These are phyloP conservation scores for Sorex araneus DNA, from an alignment of 2,113 vertebrate genomes.

Conservation along the genomic window DNA sequence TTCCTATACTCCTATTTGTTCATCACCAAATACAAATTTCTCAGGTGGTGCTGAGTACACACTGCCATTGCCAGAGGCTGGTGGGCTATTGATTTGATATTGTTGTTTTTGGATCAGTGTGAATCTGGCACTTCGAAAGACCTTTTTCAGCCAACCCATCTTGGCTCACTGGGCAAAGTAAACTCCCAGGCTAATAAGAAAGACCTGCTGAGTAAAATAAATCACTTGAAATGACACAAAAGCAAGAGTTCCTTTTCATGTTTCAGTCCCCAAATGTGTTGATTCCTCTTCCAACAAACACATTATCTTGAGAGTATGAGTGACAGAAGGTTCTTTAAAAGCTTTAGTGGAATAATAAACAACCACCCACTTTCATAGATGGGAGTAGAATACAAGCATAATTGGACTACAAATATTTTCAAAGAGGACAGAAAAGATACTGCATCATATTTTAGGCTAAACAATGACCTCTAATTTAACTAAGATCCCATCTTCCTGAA, in stretches of 20 bases:
- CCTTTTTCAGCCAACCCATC: conserved; percentile 28
- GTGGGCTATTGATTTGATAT: conserved; percentile 64
- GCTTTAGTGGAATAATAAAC: background rate
- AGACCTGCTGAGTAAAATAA: conserved; percentile 66
- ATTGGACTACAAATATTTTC: background rate
- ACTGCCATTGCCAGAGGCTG: background rate
- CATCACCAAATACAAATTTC: conserved; percentile 43
- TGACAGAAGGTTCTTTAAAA: conserved; percentile 52
- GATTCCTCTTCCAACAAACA: conserved; percentile 61
- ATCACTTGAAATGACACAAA: conserved; percentile 70
- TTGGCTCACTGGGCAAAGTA: conserved; percentile 66
- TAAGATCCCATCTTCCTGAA: background rate
- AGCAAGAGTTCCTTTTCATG: conserved; percentile 39
- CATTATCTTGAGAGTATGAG: background rate
- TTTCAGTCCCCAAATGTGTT: conserved; percentile 25
- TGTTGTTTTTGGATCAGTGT: conserved; percentile 69
- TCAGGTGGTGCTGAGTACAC: background rate
- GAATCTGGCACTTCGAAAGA: conserved; percentile 58
- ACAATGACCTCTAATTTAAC: background rate
- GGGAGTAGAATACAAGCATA: background rate
- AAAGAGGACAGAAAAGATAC: background rate
- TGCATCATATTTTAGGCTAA: background rate
- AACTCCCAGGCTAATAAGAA: conserved; percentile 70
- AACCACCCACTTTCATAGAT: background rate
- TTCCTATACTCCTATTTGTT: conserved; percentile 7